Evolutionary conservation across 2,888 invertebrate genomes (phyloP), one percentile per base, ranked within the genome.

Genomic region (Drosophila suboccidentalis): DNA sequence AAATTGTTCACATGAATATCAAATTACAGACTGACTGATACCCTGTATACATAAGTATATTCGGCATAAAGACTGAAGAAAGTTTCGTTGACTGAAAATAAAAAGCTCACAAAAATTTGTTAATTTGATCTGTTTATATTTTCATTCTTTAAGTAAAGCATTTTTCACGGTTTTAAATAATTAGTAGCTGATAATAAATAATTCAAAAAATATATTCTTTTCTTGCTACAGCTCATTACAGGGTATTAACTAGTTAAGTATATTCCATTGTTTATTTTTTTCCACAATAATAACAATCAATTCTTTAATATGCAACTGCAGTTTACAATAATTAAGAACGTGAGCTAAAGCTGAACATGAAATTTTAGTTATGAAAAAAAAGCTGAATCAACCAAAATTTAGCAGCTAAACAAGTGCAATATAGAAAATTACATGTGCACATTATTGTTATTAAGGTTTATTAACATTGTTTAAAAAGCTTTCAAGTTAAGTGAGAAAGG

Each of bases 281-380:
- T 22, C 8, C 22, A 22, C 26, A 3, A 26, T 8, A 15, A 26
- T 11, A 53, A 15, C 15, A 39, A 53, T 53, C 26, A 22, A n/a
- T 53, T n/a, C 38, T 38, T 53, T 26, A 53, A 17, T 39, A 39
- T 26, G 26, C 53, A 8, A 51, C 44, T 22, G 2, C 43, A 36
- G 19, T 50, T 51, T 43, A 32, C 39, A 53, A 38, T 53, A 38
- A 53, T 26, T 26, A 6, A 36, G 53, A 53, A 53, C 53, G 53
- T 53, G 53, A 38, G 53, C n/a, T 22, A n/a, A n/a, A 38, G 8
- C n/a, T 38, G 22, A 13, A 44, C 4, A 10, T 44, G 8, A 44
- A 19, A 44, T 2, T 22, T 22, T 2, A 44, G 6, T 13, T 3
- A 11, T 22, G 8, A 4, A 43, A 43, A 43, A 11, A 43, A 5